phyloP scores from a whole-genome alignment of 2,797 vertebrate genomes.

The Vipera ursinii region DNA sequence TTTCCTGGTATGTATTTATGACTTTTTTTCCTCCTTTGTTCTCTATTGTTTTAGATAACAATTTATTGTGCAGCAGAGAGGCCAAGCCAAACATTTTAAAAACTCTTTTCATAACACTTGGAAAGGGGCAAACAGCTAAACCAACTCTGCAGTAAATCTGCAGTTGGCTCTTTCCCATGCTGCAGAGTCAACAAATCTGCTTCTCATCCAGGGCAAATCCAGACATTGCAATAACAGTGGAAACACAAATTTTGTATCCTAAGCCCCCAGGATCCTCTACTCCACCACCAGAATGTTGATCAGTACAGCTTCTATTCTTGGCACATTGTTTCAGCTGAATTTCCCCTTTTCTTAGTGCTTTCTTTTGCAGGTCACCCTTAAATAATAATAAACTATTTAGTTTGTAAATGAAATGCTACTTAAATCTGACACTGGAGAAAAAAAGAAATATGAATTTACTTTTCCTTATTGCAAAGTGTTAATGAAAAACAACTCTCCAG shows the following conservation, averaged over 20 bases:
- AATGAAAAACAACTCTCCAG: conserved; percentile 40
- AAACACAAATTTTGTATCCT: conserved; percentile 35
- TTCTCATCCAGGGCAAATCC: conserved; percentile 43
- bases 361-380: background rate
- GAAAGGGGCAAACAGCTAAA: conserved; percentile 57
- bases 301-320: conserved; percentile 1
- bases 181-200: conserved; percentile 63
- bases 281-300: background rate
- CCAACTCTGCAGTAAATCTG: conserved; percentile 63
- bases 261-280: background rate
- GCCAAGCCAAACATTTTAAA: conserved; percentile 64
- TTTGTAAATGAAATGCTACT: conserved; percentile 18
- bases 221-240: conserved; percentile 52
- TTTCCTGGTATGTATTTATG: conserved; percentile 72
- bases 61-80: conserved; percentile 63
- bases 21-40: conserved; percentile 66
- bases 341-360: background rate
- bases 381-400: background rate
- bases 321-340: conserved; percentile 1
- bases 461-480: conserved; percentile 38
- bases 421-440: background rate
- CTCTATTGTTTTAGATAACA: conserved; percentile 71
- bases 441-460: conserved; percentile 18
- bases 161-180: conserved; percentile 63
- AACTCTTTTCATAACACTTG: conserved; percentile 61